These are phyloP conservation scores for Tachyglossus aculeatus DNA, from an alignment of 2,797 vertebrate species.

Conservation along the genomic window DNA sequence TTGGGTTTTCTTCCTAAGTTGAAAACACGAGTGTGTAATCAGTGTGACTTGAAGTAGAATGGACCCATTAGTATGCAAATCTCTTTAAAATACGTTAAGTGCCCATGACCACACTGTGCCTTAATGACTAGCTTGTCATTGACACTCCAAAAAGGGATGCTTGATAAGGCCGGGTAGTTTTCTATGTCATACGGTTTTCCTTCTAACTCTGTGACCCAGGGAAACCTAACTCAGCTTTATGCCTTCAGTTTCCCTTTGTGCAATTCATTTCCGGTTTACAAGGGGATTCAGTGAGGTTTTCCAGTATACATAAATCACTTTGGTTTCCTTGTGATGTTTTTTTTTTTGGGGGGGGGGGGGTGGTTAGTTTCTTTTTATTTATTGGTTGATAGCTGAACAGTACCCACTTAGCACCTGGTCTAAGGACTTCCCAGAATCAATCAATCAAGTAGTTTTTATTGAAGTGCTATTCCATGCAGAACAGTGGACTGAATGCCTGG, in stretches of 20 bases:
- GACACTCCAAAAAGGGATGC: neutral
- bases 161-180: too few relatives aligned
- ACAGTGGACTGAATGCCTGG: too few relatives aligned
- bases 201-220: neutral
- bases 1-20: constrained; percentile 47
- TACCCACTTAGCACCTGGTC: too few relatives aligned
- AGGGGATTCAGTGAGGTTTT: neutral
- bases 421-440: too few relatives aligned
- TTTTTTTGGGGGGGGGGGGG: too few relatives aligned
- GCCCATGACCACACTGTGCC: neutral
- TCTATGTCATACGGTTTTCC: neutral
- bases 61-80: constrained; percentile 49
- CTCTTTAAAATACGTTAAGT: constrained; percentile 54
- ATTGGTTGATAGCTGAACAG: too few relatives aligned
- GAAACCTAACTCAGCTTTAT: neutral
- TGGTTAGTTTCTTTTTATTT: too few relatives aligned
- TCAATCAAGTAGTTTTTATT: too few relatives aligned
- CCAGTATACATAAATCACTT: too few relatives aligned
- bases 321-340: too few relatives aligned
- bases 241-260: neutral
- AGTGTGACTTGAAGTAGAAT: constrained; percentile 40
- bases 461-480: too few relatives aligned
- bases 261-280: neutral
- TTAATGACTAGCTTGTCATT: constrained; percentile 4
- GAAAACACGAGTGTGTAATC: constrained; percentile 36